Evolutionary conservation across 1,140 invertebrate genomes (phyloP).

Genomic region (Pseudomyrmex sp.): DNA sequence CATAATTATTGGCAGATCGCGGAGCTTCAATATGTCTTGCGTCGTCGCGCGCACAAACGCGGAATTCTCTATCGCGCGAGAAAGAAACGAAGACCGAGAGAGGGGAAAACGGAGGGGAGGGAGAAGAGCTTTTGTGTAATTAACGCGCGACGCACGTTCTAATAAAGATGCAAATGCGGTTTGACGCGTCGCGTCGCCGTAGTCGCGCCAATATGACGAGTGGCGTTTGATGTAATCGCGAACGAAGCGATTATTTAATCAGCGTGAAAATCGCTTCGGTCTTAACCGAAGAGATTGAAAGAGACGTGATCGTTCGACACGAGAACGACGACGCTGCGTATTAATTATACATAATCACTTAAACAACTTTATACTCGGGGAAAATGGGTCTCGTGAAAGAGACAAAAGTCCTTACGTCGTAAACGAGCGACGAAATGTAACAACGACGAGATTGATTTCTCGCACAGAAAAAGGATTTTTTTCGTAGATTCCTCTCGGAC

Average conservation of each 20-base stretch:
- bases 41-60: conserved; percentile 38
- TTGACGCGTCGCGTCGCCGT: neutral
- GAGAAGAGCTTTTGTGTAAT: neutral
- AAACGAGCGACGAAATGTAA: too few species aligned
- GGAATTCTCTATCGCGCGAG: conserved; percentile 26
- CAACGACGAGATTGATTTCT: too few species aligned
- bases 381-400: too few species aligned
- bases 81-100: neutral
- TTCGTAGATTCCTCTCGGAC: neutral
- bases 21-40: conserved; percentile 49
- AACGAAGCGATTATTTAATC: neutral
- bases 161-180: conserved; percentile 51
- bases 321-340: too few species aligned
- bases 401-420: too few species aligned
- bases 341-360: too few species aligned
- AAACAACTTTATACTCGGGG: too few species aligned
- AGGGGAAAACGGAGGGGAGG: too few species aligned
- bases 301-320: too few species aligned
- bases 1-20: conserved; percentile 77
- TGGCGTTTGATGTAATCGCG: neutral
- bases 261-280: too few species aligned
- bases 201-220: neutral
- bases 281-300: too few species aligned
- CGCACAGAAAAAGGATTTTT: too few species aligned
- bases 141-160: conserved; percentile 1